These are phyloP conservation scores for Pseudochirops corinnae DNA, from an alignment of 2,797 vertebrate species.

Conservation along the genomic window DNA sequence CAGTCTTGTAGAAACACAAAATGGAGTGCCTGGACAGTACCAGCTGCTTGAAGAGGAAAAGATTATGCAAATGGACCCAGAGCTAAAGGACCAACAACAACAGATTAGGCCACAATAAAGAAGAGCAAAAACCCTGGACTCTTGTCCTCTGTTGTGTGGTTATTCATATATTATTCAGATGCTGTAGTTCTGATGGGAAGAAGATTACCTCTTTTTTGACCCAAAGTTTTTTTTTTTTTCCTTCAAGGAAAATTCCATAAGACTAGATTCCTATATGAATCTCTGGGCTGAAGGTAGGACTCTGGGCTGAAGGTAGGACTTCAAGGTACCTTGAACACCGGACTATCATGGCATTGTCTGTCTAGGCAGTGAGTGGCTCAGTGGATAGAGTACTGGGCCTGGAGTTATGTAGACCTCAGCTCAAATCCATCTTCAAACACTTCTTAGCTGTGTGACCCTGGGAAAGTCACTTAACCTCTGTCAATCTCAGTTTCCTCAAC, in stretches of 20 bases:
- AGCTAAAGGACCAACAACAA: neutral
- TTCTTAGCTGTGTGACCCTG: neutral
- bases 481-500: neutral
- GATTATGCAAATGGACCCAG: neutral
- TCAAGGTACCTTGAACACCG: no score
- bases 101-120: neutral
- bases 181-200: neutral
- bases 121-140: neutral
- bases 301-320: neutral
- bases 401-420: neutral
- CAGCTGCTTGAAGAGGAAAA: neutral
- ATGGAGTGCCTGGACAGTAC: neutral
- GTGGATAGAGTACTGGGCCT: neutral
- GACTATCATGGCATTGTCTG: neutral
- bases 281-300: neutral
- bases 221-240: neutral
- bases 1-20: neutral
- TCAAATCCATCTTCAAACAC: neutral
- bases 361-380: neutral
- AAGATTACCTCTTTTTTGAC: neutral
- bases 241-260: neutral
- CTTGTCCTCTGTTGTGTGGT: neutral
- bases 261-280: neutral
- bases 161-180: neutral
- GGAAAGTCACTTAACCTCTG: neutral